A percentile compares a stretch with the other conserved stretches of the same genome.
Conservation (phyloP, 2,797 vertebrate genomes). For the Artibeus lituratus region DNA sequence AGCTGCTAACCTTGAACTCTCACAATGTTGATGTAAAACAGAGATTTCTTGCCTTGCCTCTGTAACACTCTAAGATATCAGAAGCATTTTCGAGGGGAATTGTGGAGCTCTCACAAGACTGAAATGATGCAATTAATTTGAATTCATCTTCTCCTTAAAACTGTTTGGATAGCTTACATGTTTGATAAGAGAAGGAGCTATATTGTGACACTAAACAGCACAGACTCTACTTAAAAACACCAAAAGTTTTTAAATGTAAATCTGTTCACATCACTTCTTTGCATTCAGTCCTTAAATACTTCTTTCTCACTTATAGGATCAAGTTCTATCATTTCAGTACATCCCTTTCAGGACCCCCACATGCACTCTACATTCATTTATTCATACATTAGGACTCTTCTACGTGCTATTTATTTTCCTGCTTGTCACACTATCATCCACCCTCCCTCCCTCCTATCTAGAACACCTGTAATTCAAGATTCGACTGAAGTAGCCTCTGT, state of each 20-base stretch:
- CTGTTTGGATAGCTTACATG: not conserved
- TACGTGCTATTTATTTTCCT: not conserved
- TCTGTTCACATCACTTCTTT: not conserved
- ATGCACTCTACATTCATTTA: not conserved
- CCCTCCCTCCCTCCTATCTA: not conserved
- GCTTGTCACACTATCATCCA: not conserved
- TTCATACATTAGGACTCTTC: not conserved
- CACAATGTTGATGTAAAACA: not conserved
- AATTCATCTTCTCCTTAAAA: not conserved
- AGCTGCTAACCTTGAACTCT: not conserved
- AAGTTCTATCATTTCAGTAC: not conserved
- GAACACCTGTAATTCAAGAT: not conserved
- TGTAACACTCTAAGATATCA: not conserved
- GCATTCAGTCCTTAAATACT: not conserved
- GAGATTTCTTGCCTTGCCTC: not conserved
- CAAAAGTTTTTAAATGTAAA: not conserved
- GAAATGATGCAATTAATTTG: not conserved
- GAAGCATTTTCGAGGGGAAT: not conserved
- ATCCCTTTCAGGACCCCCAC: not conserved
- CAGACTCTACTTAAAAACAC: not conserved
- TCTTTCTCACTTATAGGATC: not conserved
- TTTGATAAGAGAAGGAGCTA: not conserved
- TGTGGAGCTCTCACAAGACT: not conserved
- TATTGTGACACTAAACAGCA: not conserved
- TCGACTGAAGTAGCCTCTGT: not conserved